phyloP scores from a whole-genome alignment of 2,797 vertebrate genomes.

The Schizopygopsis malacanthus region DNA sequence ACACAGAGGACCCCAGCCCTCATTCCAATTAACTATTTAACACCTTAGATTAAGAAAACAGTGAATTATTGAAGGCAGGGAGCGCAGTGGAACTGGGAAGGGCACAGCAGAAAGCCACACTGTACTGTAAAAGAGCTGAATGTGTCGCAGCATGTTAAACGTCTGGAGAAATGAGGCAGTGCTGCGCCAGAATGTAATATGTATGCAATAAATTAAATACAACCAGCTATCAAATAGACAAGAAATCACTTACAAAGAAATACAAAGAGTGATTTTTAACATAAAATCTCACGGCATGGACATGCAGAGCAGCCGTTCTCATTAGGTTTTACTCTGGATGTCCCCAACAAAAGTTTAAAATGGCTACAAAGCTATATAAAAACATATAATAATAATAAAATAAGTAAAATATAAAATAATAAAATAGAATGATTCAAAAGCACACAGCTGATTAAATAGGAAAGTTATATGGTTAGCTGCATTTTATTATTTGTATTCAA shows the following conservation, averaged over 20 bases:
- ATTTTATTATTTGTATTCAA: not conserved
- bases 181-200: not conserved
- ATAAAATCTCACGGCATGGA: not conserved
- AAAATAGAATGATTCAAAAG: not conserved
- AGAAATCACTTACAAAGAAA: slow-evolving; percentile 24
- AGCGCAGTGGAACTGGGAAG: slow-evolving; percentile 12
- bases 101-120: not conserved
- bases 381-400: not conserved
- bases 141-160: slow-evolving; percentile 17
- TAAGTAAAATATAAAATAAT: no score
- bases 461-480: not conserved
- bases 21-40: slow-evolving; percentile 57
- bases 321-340: not conserved
- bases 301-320: not conserved
- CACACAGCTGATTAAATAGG: not conserved
- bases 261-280: slow-evolving; percentile 8
- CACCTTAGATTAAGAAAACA: slow-evolving; percentile 54
- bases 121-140: slow-evolving; percentile 4
- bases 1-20: slow-evolving; percentile 24
- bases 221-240: slow-evolving; percentile 9
- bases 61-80: slow-evolving; percentile 56
- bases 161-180: not conserved
- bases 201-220: slow-evolving; percentile 34
- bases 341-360: not conserved
- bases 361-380: not conserved